A percentile compares a stretch with the other conserved stretches of the same genome.
These are phyloP conservation scores for Aphaenogaster ashmeadi DNA, from an alignment of 1,140 invertebrate species.

Conservation along the genomic window DNA sequence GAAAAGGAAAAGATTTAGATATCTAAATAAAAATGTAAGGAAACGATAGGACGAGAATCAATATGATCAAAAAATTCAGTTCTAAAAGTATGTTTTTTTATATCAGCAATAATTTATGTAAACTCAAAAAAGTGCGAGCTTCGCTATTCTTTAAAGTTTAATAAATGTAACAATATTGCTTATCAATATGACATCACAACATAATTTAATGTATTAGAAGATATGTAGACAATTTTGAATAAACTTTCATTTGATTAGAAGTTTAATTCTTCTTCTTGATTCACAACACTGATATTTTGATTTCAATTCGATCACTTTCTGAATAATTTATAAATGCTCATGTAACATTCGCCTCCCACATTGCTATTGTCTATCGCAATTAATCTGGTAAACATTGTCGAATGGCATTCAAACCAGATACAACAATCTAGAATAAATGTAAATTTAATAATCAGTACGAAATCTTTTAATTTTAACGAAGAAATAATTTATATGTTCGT, in stretches of 20 bases:
- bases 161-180: slow-evolving; percentile 3
- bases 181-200: background rate
- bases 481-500: slow-evolving; percentile 18
- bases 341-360: background rate
- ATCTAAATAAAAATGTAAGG: background rate
- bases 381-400: slow-evolving; percentile 51
- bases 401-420: slow-evolving; percentile 73
- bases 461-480: slow-evolving; percentile 4
- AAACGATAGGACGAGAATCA: background rate
- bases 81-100: background rate
- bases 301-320: background rate
- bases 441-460: slow-evolving; percentile 37
- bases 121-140: background rate
- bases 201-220: slow-evolving; percentile 19
- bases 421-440: slow-evolving; percentile 70
- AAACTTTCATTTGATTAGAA: slow-evolving; percentile 24
- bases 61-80: background rate
- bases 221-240: slow-evolving; percentile 36
- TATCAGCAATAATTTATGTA: slow-evolving; percentile 20
- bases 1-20: slow-evolving; percentile 19
- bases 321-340: slow-evolving; percentile 6
- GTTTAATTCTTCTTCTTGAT: slow-evolving; percentile 4
- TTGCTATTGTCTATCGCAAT: background rate
- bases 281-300: background rate
- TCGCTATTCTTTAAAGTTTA: slow-evolving; percentile 13